Base-by-base conservation (phyloP, 2,113 vertebrate species). In the Tychaedon coryphoeus region DNA sequence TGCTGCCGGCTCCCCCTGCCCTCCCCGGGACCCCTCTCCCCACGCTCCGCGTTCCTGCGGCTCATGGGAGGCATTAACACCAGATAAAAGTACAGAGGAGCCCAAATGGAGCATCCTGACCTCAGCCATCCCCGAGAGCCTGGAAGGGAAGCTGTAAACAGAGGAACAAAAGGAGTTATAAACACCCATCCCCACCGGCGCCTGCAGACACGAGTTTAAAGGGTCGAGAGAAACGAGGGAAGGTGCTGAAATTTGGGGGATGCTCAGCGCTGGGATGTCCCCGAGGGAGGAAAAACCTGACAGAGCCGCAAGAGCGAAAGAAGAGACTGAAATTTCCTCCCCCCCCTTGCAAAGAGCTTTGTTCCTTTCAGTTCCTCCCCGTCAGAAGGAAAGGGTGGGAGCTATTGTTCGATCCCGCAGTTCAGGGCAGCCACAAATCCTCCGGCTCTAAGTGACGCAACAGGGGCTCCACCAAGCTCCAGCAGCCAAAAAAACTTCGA, bases 131-230 rank as follows among this genome's bases (percentile, higher is more conserved):
- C 69, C 94, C 11, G 3, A 66, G 90, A 88, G 88, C 19, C 94
- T 96, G 95, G 90, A 93, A 90, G 90, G 69, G 93, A 94, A 93
- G 93, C 95, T 94, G 95, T 96, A 97, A 97, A 97, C 94, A 95
- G 70, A 92, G 73, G 72, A 83, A 96, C 95, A 95, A 97, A 96
- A 92, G 92, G 94, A 64, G 87, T 73, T 96, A 83, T 91, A 96
- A 97, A 96, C 26, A 25, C 64, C 67, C 78, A 54, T 83, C 76
- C 66, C 53, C 31, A 0, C 18, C 61, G 75, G 75, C 25, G 6
- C 91, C 94, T 4, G 5, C 23, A 38, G 65, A n/a, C 24, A 22
- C 71, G 58, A 9, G 0, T 48, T 84, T 60, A 22, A 64, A 93
- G 86, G 53, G 47, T 10, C 13, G 74, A 69, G 42, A 64, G 36